phyloP scores from a whole-genome alignment of 2,888 invertebrate genomes.

The Harpagoxenus sublaevis region DNA sequence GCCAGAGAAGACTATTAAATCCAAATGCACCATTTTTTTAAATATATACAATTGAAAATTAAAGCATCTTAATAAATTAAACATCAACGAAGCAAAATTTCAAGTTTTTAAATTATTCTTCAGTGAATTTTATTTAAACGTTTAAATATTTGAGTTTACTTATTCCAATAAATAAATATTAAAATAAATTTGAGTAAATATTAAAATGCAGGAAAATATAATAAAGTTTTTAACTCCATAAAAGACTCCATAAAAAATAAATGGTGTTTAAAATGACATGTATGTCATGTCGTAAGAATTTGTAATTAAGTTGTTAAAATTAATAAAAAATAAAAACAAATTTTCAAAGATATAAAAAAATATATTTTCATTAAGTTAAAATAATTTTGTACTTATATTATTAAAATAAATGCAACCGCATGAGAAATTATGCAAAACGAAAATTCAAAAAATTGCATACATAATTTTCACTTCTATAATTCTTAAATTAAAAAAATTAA shows the following conservation, averaged over 20 bases:
- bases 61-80: slow-evolving; percentile 1
- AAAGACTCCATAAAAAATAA: not conserved
- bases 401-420: not conserved
- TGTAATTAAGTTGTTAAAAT: not conserved
- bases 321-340: not conserved
- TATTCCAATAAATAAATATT: not conserved
- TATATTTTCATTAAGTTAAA: not conserved
- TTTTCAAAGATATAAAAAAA: not conserved
- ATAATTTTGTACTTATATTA: not conserved
- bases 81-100: not conserved
- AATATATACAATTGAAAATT: not conserved
- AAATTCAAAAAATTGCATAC: not conserved
- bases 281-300: not conserved
- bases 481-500: not conserved
- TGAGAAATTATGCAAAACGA: not conserved
- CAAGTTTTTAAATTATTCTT: not conserved
- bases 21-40: not conserved
- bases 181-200: not conserved
- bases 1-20: not conserved
- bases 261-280: not conserved
- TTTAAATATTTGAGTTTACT: not conserved
- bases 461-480: not conserved
- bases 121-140: not conserved
- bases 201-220: not conserved
- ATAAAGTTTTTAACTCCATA: not conserved